Evolutionary conservation across 2,797 vertebrate species (phyloP).

Genomic region (Rhinogobio ventralis): DNA sequence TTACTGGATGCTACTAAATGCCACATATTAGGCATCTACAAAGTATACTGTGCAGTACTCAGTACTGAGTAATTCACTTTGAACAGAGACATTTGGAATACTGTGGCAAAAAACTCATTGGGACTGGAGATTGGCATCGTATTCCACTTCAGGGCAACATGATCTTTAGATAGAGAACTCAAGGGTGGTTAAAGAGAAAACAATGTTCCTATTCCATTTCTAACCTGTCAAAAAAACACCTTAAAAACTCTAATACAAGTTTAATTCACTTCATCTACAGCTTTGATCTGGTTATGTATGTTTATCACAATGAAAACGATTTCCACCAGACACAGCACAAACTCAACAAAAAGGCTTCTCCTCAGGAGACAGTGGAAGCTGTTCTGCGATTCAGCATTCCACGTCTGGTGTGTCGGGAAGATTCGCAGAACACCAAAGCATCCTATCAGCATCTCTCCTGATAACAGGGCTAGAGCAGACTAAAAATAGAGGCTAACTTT

Average conservation of each 20-base stretch:
- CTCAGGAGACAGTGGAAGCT: constrained; percentile 9
- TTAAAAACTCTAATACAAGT: not conserved
- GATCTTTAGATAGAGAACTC: not conserved
- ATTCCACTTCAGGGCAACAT: constrained; percentile 32
- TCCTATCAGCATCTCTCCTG: constrained; percentile 67
- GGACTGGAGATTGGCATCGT: not conserved
- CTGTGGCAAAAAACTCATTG: not conserved
- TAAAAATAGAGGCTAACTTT: constrained; percentile 76
- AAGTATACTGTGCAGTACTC: not conserved
- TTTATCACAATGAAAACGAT: not conserved
- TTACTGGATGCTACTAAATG: not conserved
- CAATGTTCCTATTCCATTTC: constrained; percentile 2
- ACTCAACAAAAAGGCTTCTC: constrained; percentile 19
- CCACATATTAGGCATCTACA: not conserved
- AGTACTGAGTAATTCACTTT: not conserved
- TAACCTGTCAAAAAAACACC: constrained; percentile 25
- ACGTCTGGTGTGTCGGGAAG: constrained; percentile 16
- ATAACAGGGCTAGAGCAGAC: constrained; percentile 71
- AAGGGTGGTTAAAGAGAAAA: constrained; percentile 5
- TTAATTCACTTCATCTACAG: not conserved
- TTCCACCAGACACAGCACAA: constrained; percentile 1
- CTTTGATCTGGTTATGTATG: not conserved
- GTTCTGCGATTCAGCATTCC: constrained; percentile 12
- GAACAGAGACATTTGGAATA: constrained; percentile 19
- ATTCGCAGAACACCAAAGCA: constrained; percentile 43